These are phyloP conservation scores for Cyprinodon tularosa DNA, from an alignment of 2,113 vertebrate genomes.

Conservation along the genomic window DNA sequence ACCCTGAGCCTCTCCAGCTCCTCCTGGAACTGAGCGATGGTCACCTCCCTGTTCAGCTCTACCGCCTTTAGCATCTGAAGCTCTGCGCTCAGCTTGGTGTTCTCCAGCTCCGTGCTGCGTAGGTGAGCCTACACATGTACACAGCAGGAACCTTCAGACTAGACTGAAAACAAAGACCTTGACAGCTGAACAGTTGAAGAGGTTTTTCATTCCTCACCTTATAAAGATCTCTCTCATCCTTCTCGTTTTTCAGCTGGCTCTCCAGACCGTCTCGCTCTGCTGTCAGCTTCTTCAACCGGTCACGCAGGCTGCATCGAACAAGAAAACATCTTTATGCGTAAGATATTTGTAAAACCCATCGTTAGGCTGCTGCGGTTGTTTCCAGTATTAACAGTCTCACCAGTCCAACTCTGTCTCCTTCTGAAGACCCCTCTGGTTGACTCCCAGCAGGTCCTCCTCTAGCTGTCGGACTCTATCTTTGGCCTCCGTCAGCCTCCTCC, in stretches of 20 bases:
- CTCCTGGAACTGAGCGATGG: slow-evolving; percentile 93
- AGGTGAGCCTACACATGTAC: slow-evolving; percentile 83
- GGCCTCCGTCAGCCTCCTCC: slow-evolving; percentile 85
- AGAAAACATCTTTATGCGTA: background rate
- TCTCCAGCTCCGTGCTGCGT: slow-evolving; percentile 96
- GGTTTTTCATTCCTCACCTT: slow-evolving; percentile 77
- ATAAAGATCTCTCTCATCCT: slow-evolving; percentile 94
- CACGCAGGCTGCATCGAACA: slow-evolving; percentile 83
- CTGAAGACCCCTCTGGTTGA: slow-evolving; percentile 90
- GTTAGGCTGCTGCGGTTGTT: background rate
- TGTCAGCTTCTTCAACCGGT: slow-evolving; percentile 88
- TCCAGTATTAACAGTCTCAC: slow-evolving; percentile 67
- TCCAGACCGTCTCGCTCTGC: slow-evolving; percentile 90
- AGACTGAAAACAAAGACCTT: background rate
- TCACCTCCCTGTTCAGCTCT: slow-evolving; percentile 92
- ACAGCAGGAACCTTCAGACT: background rate
- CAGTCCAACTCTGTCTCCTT: slow-evolving; percentile 96
- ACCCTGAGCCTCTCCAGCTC: slow-evolving; percentile 88
- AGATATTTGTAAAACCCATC: background rate
- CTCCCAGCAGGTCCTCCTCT: slow-evolving; percentile 91
- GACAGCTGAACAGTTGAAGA: background rate
- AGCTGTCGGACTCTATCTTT: slow-evolving; percentile 88
- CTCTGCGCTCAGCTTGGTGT: slow-evolving; percentile 92
- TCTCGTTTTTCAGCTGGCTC: slow-evolving; percentile 92
- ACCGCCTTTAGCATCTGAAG: slow-evolving; percentile 93